These are phyloP conservation scores for Drosophila nigricruria DNA, from an alignment of 2,888 invertebrate genomes.

Conservation along the genomic window DNA sequence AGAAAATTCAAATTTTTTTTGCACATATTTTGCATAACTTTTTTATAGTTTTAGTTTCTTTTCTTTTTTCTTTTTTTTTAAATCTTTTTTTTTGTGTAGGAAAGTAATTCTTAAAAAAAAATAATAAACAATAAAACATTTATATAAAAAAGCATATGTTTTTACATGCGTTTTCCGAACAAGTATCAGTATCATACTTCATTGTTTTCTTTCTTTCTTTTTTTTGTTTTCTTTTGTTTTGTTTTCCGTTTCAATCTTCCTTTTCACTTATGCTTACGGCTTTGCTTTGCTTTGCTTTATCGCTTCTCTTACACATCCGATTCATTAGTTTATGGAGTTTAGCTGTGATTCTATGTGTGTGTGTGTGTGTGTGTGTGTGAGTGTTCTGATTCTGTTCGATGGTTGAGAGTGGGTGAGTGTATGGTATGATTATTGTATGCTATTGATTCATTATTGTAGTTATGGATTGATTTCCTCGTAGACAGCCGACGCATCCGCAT, in stretches of 20 bases:
- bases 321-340: slow-evolving; percentile 31
- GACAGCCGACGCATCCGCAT: slow-evolving; percentile 48
- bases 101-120: slow-evolving; percentile 55
- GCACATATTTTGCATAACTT: slow-evolving; percentile 50
- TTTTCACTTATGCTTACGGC: slow-evolving; percentile 58
- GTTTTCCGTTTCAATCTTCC: slow-evolving; percentile 13
- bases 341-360: slow-evolving; percentile 10
- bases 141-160: slow-evolving; percentile 73
- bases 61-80: slow-evolving; percentile 33
- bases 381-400: slow-evolving; percentile 16
- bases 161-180: slow-evolving; percentile 70
- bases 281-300: slow-evolving; percentile 33
- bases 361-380: background rate
- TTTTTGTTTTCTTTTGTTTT: background rate
- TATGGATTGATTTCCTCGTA: slow-evolving; percentile 43
- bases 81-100: slow-evolving; percentile 36
- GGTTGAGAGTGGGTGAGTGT: background rate
- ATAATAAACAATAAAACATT: slow-evolving; percentile 67
- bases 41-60: slow-evolving; percentile 34
- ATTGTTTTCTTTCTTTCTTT: slow-evolving; percentile 18
- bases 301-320: slow-evolving; percentile 39
- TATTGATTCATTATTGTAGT: slow-evolving; percentile 55
- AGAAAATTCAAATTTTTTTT: slow-evolving; percentile 48
- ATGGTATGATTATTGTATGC: slow-evolving; percentile 42
- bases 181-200: slow-evolving; percentile 52